Base-by-base conservation (phyloP, 2,113 vertebrate genomes). In the Tragelaphus strepsiceros region DNA sequence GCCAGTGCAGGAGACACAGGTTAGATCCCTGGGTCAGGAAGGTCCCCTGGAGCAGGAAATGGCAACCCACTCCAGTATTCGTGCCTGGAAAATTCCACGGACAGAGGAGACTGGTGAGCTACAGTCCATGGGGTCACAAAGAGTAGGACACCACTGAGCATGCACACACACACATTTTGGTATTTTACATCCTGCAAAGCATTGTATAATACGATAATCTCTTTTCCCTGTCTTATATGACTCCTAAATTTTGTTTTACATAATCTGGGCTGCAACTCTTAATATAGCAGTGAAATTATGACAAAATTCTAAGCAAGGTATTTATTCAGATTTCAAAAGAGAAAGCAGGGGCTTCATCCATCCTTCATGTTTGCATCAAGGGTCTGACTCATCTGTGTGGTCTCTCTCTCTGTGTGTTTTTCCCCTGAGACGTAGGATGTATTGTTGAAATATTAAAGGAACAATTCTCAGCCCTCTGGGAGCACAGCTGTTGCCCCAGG, bases 171-270 rank as follows among this genome's bases (percentile, higher is more conserved):
- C 12, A 43, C 71, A 97, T 53, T 83, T 71, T 82, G 94, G 59
- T 94, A 83, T 96, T 96, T 96, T 85, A 83, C 93, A 97, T 94
- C 46, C 92, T 78, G 46, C 56, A 87, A 91, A 88, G 30, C 59
- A 86, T 15, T 95, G 92, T 95, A 92, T 90, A 95, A 87, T 95
- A 90, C 54, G 87, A 87, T 83, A 81, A 93, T 78, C 51, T 30
- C 21, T 43, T 85, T 94, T 97, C 83, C 84, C 87, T 89, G 67
- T 93, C 12, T 53, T 7, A 83, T 86, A 21, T 96, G 85, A 77
- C 95, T 91, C 64, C 97, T 91, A 81, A 46, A 59, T 92, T 84
- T 96, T 89, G 49, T 83, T 90, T 95, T 90, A 58, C 6, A 21
- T 8, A 35, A 10, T 58, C 96, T 97, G 53, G 11, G 71, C 35